phyloP scores from a whole-genome alignment of 64 coral and sea anemone genomes.

The Actinia tenebrosa region DNA sequence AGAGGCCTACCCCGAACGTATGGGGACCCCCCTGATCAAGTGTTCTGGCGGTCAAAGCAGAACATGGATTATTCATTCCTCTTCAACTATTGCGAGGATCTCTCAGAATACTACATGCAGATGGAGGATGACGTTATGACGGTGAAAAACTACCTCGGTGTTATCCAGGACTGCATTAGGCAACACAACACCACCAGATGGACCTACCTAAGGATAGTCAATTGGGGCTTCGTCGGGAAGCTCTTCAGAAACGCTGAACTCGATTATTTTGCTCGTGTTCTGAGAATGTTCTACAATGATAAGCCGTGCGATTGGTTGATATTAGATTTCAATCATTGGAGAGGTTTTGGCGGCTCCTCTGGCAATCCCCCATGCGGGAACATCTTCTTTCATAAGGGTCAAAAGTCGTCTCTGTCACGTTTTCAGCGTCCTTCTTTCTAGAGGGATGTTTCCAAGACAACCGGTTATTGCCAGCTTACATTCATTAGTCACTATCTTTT shows the following conservation, averaged over 20 bases:
- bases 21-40: slow-evolving; percentile 43
- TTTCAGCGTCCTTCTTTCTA: neutral
- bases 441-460: neutral
- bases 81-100: slow-evolving; percentile 55
- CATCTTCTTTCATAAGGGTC: neutral
- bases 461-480: neutral
- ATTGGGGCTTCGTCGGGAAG: neutral
- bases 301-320: slow-evolving; percentile 75
- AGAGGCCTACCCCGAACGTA: slow-evolving; percentile 30
- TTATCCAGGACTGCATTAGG: slow-evolving; percentile 43
- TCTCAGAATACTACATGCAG: neutral
- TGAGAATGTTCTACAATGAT: slow-evolving; percentile 49
- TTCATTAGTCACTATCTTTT: too few relatives aligned
- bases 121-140: slow-evolving; percentile 78
- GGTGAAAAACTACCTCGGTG: slow-evolving; percentile 24
- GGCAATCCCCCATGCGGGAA: neutral
- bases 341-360: neutral
- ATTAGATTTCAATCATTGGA: neutral
- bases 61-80: slow-evolving; percentile 73
- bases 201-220: neutral
- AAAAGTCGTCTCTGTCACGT: neutral
- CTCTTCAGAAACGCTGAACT: neutral
- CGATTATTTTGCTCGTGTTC: neutral
- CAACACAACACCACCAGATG: neutral
- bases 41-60: slow-evolving; percentile 88